Percentiles rank a stretch among this genome's conserved stretches.
These are phyloP conservation scores for Sphyrna mokarran DNA, from an alignment of 2,113 vertebrate genomes.

Conservation along the genomic window DNA sequence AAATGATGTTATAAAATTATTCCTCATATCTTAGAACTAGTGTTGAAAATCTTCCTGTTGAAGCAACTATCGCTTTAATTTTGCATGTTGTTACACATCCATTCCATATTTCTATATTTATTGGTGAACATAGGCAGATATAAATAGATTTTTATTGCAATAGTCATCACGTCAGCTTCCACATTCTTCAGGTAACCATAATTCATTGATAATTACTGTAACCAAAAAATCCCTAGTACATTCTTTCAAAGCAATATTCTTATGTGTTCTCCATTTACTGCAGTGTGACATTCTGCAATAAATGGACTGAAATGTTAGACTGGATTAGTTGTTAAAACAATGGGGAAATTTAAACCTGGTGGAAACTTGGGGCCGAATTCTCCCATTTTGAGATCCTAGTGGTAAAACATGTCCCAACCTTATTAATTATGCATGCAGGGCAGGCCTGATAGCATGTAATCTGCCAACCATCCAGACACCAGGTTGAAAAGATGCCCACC, in stretches of 20 bases:
- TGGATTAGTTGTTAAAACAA: background rate
- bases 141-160: background rate
- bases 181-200: background rate
- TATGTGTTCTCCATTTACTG: slow-evolving; percentile 10
- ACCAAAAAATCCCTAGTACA: background rate
- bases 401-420: too few species aligned
- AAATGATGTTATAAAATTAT: slow-evolving; percentile 9
- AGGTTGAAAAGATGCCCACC: too few species aligned
- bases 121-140: background rate
- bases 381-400: too few species aligned
- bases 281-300: background rate
- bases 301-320: background rate
- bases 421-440: too few species aligned
- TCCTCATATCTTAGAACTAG: background rate
- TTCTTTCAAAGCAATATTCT: background rate
- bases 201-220: background rate
- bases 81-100: background rate
- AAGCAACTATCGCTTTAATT: background rate
- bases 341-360: background rate
- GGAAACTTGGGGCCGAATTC: background rate
- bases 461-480: too few species aligned
- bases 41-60: background rate
- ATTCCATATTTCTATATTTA: slow-evolving; percentile 9
- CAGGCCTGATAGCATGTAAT: too few species aligned
- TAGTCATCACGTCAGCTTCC: background rate